Evolutionary conservation across 2,888 invertebrate species (phyloP), one percentile per base, ranked within the genome.

Genomic region (Agriopis aurantiaria): DNA sequence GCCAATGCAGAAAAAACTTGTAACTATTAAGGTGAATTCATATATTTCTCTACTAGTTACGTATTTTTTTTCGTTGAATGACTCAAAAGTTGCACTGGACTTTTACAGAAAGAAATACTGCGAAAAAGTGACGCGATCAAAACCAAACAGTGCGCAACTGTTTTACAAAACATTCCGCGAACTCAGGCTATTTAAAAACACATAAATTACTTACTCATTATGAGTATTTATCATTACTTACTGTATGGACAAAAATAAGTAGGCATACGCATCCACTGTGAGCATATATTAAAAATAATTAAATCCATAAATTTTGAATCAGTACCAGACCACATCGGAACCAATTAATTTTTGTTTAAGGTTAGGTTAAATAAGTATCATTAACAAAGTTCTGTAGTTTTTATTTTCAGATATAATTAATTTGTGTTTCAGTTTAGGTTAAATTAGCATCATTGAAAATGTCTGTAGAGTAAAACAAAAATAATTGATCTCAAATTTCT

Each of bases 161-260:
- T 45, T 56, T 57, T 17, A 45, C 10, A 48, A 56, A 41, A 43
- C 14, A 48, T 59, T 48, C 48, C 48, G 11, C 57, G 43, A 45
- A 57, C 43, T 41, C 14, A 43, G 6, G 17, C 43, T 57, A 57
- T 57, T 43, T 45, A 45, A 43, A 57, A 14, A 43, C 9, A 7
- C 14, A 41, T 43, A 41, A 12, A 43, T 56, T n/a, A 14, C 43
- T 56, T 43, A 41, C 43, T 41, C 56, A 43, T 56, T 56, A 56
- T 40, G 41, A 33, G 3, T 33, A 33, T 33, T 46, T 1, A 8
- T 40, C 11, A n/a, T 11, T 33, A 40, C 11, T 55, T 23, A 52
- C 33, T 12, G 23, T 12, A 40, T 23, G 0, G 12, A 23, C 5
- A 12, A 53, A 40, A 12, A 33, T 52, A 8, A 33, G 9, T 17